Evolutionary conservation across 2,113 vertebrate genomes (phyloP).

Genomic region (Eonycteris spelaea): DNA sequence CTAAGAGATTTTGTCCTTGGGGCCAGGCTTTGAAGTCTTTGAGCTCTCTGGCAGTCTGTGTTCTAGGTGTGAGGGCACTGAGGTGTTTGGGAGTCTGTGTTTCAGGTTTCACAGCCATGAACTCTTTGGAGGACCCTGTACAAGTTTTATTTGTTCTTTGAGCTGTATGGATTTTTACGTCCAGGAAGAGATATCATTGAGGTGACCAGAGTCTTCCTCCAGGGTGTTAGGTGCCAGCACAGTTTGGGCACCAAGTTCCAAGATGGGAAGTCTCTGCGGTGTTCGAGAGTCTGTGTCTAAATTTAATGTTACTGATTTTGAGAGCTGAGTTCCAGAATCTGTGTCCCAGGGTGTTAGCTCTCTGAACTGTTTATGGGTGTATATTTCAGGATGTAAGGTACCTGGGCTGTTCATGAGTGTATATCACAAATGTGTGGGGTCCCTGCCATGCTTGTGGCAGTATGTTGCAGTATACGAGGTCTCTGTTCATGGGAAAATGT

Average conservation of each 20-base stretch:
- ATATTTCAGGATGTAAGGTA: neutral
- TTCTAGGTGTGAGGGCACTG: neutral
- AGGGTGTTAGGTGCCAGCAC: neutral
- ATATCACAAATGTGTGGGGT: neutral
- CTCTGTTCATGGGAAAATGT: neutral
- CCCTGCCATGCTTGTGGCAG: neutral
- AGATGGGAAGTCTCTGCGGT: neutral
- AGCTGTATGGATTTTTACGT: neutral
- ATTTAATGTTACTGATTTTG: neutral
- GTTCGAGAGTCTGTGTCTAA: neutral
- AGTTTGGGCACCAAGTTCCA: neutral
- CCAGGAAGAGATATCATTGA: neutral
- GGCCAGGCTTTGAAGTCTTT: neutral
- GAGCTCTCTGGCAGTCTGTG: neutral
- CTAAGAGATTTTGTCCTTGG: neutral
- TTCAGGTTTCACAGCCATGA: neutral
- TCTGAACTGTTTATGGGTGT: neutral
- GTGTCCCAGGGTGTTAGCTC: neutral
- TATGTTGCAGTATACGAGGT: neutral
- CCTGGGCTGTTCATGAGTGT: neutral
- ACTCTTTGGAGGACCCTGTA: neutral
- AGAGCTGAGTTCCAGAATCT: neutral
- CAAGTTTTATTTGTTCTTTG: conserved; percentile 15
- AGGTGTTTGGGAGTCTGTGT: neutral
- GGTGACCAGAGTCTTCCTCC: neutral